Evolutionary conservation across 2,888 invertebrate species (phyloP), one percentile per base, ranked within the genome.

Genomic region (Acronicta psi): DNA sequence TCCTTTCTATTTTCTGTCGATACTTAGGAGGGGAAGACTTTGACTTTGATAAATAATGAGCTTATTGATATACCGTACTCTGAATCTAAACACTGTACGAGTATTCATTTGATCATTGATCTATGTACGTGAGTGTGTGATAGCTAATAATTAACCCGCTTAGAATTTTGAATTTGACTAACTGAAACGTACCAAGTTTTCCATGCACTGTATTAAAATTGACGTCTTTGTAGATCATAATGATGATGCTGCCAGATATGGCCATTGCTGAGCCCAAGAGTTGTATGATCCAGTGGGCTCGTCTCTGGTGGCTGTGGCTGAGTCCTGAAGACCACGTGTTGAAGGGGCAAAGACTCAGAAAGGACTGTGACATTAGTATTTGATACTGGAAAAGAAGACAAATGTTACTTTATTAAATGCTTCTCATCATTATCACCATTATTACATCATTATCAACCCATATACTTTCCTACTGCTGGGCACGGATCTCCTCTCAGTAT

Each of bases 161-260:
- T 10, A 2, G 3, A 29, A 29, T n/a, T 34, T n/a, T n/a, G n/a
- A 34, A n/a, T 34, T 34, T 31, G 31, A 31, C 25, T 1, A 40
- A 6, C 13, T 20, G 11, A 13, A 42, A 25, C 42, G 59, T 71
- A 84, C 83, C 84, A 49, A 80, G 78, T 64, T 70, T 56, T 52
- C 89, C 88, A 71, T 89, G 89, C n/a, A 79, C 43, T 0, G 84
- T 74, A 31, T 72, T 59, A 74, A 85, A 87, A 47, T 87, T 82
- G 4, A 60, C 59, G 2, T 47, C 52, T 60, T 86, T 86, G 47
- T 81, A 77, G 0, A 78, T 8, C 60, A 85, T 84, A 42, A 83
- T 84, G 20, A 83, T 50, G 31, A 84, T 70, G 23, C 77, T 81
- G 4, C 89, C 89, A 31, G 66, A 69, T 4, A 88, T 75, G n/a